Conservation (phyloP, 2,888 invertebrate genomes). For the Aporophyla nigra region DNA sequence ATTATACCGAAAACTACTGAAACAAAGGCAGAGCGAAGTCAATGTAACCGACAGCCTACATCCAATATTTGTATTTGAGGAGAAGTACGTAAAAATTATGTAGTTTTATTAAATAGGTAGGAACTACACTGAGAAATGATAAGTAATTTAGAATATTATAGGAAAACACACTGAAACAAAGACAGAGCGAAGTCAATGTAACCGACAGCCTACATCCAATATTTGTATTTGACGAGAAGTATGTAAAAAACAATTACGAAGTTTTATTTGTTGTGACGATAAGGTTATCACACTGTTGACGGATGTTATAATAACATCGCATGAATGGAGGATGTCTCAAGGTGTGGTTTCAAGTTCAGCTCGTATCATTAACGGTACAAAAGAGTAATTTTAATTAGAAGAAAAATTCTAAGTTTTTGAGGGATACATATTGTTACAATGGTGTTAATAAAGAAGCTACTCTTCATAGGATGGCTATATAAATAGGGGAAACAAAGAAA, state of each 20-base stretch:
- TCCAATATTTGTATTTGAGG: constrained; percentile 31
- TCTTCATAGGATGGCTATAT: neutral
- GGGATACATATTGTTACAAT: too few species aligned
- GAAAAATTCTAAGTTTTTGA: neutral
- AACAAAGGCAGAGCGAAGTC: constrained; percentile 21
- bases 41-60: constrained; percentile 35
- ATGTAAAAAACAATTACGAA: constrained; percentile 32
- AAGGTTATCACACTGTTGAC: constrained; percentile 48
- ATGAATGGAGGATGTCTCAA: constrained; percentile 42
- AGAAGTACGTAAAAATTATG: constrained; percentile 34
- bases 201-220: constrained; percentile 26
- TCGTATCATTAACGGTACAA: constrained; percentile 21
- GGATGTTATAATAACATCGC: constrained; percentile 30
- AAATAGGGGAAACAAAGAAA: neutral
- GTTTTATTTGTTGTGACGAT: constrained; percentile 31
- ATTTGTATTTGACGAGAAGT: constrained; percentile 35
- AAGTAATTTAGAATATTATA: neutral
- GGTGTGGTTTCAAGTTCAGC: constrained; percentile 53
- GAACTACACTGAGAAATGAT: neutral
- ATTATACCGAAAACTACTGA: neutral
- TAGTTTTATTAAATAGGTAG: constrained; percentile 16
- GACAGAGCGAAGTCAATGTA: constrained; percentile 31
- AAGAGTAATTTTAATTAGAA: constrained; percentile 20
- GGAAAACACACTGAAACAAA: constrained; percentile 12
- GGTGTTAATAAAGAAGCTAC: neutral